These are phyloP conservation scores for Odontocolon sp. DNA, from an alignment of 2,888 invertebrate genomes.

Conservation along the genomic window DNA sequence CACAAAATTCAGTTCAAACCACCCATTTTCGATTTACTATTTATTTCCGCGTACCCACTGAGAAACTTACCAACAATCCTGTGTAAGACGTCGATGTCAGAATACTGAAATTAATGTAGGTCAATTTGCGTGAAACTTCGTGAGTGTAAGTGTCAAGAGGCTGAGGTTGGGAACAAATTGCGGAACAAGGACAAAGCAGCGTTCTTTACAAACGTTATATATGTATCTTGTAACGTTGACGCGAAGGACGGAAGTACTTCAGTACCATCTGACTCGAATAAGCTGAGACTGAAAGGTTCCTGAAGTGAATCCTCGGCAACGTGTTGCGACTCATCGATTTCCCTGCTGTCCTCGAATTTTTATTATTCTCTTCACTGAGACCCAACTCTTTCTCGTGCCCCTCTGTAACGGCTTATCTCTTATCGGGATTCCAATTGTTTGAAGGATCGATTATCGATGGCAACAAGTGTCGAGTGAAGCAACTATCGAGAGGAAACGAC, in stretches of 20 bases:
- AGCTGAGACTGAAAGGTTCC: constrained; percentile 6
- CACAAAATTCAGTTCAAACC: too few species aligned
- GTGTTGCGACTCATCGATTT: constrained; percentile 50
- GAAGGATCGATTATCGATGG: constrained; percentile 59
- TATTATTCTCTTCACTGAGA: constrained; percentile 6
- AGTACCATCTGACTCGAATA: constrained; percentile 1
- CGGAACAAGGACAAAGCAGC: constrained; percentile 20
- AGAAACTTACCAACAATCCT: too few species aligned
- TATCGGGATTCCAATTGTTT: constrained; percentile 35
- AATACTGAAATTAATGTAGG: constrained; percentile 61
- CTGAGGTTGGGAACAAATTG: neutral
- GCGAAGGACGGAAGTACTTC: constrained; percentile 1
- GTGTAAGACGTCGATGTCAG: too few species aligned
- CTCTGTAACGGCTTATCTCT: constrained; percentile 1
- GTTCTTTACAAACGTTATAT: neutral
- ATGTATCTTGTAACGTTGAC: constrained; percentile 28
- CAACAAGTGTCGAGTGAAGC: constrained; percentile 63
- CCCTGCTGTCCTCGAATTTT: constrained; percentile 22
- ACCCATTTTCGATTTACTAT: too few species aligned
- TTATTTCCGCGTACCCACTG: too few species aligned
- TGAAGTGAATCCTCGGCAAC: constrained; percentile 37
- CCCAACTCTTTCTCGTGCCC: neutral
- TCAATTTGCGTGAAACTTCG: constrained; percentile 53
- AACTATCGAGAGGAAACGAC: neutral
- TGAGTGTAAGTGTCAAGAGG: constrained; percentile 34